Evolutionary conservation across 2,113 vertebrate genomes (phyloP).

Genomic region (Hoplias malabaricus): DNA sequence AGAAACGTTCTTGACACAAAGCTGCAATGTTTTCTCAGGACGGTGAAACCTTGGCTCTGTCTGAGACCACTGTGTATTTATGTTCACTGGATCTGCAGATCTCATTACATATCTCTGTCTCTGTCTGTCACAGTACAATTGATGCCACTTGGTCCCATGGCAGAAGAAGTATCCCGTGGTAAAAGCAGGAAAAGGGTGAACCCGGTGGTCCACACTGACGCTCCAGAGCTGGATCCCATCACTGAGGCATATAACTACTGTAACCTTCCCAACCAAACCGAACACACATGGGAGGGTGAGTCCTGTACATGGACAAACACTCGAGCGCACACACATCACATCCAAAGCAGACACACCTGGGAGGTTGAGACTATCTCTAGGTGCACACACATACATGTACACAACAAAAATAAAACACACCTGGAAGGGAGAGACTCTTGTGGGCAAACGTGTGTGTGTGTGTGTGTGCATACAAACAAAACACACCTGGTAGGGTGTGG

Average conservation of each 20-base stretch:
- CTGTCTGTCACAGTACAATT: conserved; percentile 78
- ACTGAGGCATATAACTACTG: conserved; percentile 88
- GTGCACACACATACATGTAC: not conserved
- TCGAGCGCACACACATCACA: not conserved
- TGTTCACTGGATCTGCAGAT: not conserved
- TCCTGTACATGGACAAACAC: not conserved
- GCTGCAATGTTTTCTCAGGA: conserved; percentile 20
- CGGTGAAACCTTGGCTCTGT: conserved; percentile 9
- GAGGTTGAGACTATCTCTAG: no score
- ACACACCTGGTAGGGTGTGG: no score
- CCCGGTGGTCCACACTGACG: conserved; percentile 79
- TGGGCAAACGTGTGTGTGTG: no score
- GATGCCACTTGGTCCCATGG: conserved; percentile 76
- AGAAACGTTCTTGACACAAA: not conserved
- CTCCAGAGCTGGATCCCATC: conserved; percentile 79
- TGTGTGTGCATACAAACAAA: not conserved
- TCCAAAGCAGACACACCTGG: not conserved
- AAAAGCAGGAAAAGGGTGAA: conserved; percentile 91
- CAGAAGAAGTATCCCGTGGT: conserved; percentile 70
- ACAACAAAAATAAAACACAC: not conserved
- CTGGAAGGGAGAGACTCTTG: no score
- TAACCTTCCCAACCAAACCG: conserved; percentile 83
- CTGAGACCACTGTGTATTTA: not conserved
- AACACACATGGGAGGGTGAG: conserved; percentile 92
- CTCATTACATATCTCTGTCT: not conserved